Evolutionary conservation across 2,113 vertebrate genomes (phyloP).

Genomic region (Microtus richardsoni): DNA sequence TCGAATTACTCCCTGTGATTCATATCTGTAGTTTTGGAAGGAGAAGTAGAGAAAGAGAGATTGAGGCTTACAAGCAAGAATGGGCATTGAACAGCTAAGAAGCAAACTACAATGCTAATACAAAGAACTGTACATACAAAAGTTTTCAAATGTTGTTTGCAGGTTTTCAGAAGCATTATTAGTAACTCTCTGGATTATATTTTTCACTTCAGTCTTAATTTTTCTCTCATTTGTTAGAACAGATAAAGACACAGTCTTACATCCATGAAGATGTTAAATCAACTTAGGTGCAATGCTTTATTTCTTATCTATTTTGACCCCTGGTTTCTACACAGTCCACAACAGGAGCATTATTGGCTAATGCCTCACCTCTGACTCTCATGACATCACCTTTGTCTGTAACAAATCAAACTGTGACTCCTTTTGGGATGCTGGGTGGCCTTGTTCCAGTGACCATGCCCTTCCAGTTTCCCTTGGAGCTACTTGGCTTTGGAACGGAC

Average conservation of each 20-base stretch:
- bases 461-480: slow-evolving; percentile 96
- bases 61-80: background rate
- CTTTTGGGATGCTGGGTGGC: slow-evolving; percentile 97
- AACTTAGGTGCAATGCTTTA: slow-evolving; percentile 48
- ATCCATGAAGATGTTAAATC: slow-evolving; percentile 63
- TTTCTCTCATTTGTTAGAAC: slow-evolving; percentile 47
- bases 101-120: background rate
- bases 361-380: slow-evolving; percentile 92
- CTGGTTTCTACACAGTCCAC: slow-evolving; percentile 91
- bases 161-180: background rate
- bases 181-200: background rate
- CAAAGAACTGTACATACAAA: background rate
- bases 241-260: slow-evolving; percentile 11
- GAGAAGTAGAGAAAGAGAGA: background rate
- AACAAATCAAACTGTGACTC: slow-evolving; percentile 91
- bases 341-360: slow-evolving; percentile 92
- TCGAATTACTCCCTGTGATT: background rate
- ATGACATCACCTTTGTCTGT: slow-evolving; percentile 92
- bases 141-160: background rate
- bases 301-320: slow-evolving; percentile 68
- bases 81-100: background rate
- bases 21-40: background rate
- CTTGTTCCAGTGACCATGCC: slow-evolving; percentile 97
- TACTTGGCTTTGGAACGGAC: slow-evolving; percentile 92
- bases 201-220: slow-evolving; percentile 32